Evolutionary conservation across 2,888 invertebrate genomes (phyloP).

Genomic region (Drosophila siamana): DNA sequence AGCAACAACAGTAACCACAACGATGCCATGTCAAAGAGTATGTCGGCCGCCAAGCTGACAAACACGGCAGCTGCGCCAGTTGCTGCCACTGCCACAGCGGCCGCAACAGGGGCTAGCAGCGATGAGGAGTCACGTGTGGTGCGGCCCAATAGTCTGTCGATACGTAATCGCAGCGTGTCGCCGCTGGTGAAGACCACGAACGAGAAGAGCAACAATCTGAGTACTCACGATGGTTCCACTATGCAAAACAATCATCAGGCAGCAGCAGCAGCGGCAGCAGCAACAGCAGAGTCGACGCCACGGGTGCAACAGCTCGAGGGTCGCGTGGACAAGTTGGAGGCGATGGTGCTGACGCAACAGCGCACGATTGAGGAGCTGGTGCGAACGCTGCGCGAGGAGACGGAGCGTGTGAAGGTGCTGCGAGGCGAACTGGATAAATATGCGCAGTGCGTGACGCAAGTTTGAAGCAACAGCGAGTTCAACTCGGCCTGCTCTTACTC

Average conservation of each 20-base stretch:
- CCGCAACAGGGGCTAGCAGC: slow-evolving; percentile 51
- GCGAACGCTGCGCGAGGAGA: slow-evolving; percentile 88
- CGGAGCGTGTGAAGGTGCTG: slow-evolving; percentile 88
- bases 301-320: slow-evolving; percentile 82
- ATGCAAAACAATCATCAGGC: slow-evolving; percentile 52
- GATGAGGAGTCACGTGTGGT: slow-evolving; percentile 78
- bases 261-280: slow-evolving; percentile 26
- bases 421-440: slow-evolving; percentile 90
- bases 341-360: slow-evolving; percentile 84
- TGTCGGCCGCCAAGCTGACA: slow-evolving; percentile 55
- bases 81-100: slow-evolving; percentile 15
- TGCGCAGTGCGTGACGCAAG: slow-evolving; percentile 90
- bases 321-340: slow-evolving; percentile 83
- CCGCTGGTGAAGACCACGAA: slow-evolving; percentile 74
- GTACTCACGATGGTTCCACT: slow-evolving; percentile 38
- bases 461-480: slow-evolving; percentile 85
- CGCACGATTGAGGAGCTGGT: slow-evolving; percentile 89
- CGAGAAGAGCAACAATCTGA: slow-evolving; percentile 48
- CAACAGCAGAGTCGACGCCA: slow-evolving; percentile 39
- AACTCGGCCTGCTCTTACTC: slow-evolving; percentile 1
- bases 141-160: slow-evolving; percentile 82
- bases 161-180: slow-evolving; percentile 83
- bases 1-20: slow-evolving; percentile 56
- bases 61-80: slow-evolving; percentile 16
- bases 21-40: slow-evolving; percentile 69